Base-by-base conservation (phyloP, 2,113 vertebrate species). In the Amphiprion percula region DNA sequence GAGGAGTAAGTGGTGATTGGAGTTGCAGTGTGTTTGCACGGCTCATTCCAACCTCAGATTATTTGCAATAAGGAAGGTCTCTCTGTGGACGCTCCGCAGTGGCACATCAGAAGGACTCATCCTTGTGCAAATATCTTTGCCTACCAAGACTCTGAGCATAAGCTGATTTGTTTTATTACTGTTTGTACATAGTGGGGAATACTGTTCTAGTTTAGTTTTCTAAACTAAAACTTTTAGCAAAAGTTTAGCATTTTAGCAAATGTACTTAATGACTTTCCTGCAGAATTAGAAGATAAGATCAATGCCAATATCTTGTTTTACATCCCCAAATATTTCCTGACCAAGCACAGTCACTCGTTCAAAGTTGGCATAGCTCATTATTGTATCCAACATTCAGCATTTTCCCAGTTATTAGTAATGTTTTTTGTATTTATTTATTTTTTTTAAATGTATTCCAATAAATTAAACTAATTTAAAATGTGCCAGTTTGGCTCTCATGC, bases 61-160 rank as follows among this genome's bases (percentile, higher is more conserved):
- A 83, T 80, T 69, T 79, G 46, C 50, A 74, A 66, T 85, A 74
- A 75, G 55, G 17, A 15, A 64, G 33, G 58, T 67, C 73, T 64
- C 7, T 77, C 54, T 60, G 46, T 0, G 24, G 14, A 73, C 49
- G 73, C 41, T 65, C 24, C 10, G 44, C 4, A 19, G 58, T 55
- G 19, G 24, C 23, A 28, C n/a, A 23, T 56, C 19, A 44, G 30
- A 30, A 49, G 33, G 15, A 53, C n/a, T 55, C 5, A 8, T 46
- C 39, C 54, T 12, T 67, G 37, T 63, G 58, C 24, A 46, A 16
- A 41, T 9, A 55, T 12, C 52, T 61, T 68, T 63, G 33, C 17
- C n/a, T 44, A 46, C 17, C 58, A 54, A 50, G 14, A 49, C 37
- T 65, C 49, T 33, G 17, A 47, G 8, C 23, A 56, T 30, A 52